phyloP scores from a whole-genome alignment of 2,113 vertebrate species.

The Mirza zaza region DNA sequence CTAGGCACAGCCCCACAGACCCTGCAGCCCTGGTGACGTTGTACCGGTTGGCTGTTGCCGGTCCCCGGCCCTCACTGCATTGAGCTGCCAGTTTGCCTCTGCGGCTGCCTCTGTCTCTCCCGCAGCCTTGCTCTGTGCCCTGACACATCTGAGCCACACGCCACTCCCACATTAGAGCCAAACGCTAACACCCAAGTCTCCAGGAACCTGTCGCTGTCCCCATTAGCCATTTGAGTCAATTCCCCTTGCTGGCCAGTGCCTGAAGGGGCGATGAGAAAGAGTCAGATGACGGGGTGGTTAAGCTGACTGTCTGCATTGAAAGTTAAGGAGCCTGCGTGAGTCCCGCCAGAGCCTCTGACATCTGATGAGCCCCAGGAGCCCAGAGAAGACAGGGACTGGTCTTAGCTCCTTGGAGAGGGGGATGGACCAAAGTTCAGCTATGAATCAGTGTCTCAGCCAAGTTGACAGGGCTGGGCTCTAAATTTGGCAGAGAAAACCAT shows the following conservation, averaged over 20 bases:
- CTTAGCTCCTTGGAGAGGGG: not conserved
- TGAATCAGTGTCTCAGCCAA: not conserved
- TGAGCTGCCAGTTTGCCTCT: not conserved
- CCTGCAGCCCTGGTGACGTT: too few relatives aligned
- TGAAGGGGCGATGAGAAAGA: not conserved
- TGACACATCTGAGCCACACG: too few relatives aligned
- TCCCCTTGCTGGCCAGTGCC: not conserved
- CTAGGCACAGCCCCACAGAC: not conserved
- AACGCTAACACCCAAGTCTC: not conserved
- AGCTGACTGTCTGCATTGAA: not conserved
- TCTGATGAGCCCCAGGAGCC: not conserved
- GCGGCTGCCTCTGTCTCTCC: not conserved
- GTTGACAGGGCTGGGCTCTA: not conserved
- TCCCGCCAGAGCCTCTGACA: not conserved
- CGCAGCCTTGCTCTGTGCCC: not conserved
- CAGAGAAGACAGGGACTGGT: not conserved
- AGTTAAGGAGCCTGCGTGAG: not conserved
- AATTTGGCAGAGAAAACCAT: not conserved
- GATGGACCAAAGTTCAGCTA: not conserved
- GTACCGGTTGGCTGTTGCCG: not conserved
- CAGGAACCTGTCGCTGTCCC: not conserved
- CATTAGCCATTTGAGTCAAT: not conserved
- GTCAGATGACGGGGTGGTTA: not conserved
- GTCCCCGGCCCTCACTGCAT: accelerated
- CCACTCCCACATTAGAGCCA: not conserved